A percentile compares a stretch with the other conserved stretches of the same genome.
phyloP scores from a whole-genome alignment of 2,113 vertebrate genomes.

The Otus sunia region DNA sequence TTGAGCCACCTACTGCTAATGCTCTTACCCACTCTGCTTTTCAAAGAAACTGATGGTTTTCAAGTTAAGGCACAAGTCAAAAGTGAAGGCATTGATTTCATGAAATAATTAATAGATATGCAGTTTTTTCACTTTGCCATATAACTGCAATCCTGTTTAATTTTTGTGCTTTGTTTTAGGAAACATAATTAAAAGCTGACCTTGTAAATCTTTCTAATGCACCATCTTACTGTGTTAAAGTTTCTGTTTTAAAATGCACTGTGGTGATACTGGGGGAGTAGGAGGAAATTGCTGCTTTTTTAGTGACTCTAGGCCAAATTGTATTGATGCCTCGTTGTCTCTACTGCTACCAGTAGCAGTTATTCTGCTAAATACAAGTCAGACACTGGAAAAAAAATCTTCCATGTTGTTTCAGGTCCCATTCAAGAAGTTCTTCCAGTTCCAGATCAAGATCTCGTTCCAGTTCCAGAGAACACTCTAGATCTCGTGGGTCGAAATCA shows the following conservation, averaged over 20 bases:
- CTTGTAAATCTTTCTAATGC: background rate
- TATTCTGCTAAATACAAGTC: background rate
- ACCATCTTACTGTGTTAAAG: background rate
- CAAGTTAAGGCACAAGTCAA: background rate
- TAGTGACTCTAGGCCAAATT: background rate
- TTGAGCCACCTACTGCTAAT: background rate
- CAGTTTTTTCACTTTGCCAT: background rate
- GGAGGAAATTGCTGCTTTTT: background rate
- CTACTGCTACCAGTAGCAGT: background rate
- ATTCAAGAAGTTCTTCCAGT: slow-evolving; percentile 94
- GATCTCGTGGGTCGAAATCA: slow-evolving; percentile 93
- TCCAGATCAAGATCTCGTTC: slow-evolving; percentile 96
- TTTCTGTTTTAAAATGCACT: background rate
- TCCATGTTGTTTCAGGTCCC: slow-evolving; percentile 93
- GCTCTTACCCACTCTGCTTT: background rate
- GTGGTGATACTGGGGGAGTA: background rate
- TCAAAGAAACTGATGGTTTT: background rate
- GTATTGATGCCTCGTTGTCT: background rate
- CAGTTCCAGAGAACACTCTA: slow-evolving; percentile 83
- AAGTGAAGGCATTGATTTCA: background rate
- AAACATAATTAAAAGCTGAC: background rate
- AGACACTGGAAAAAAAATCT: slow-evolving; percentile 67
- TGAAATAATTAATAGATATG: background rate
- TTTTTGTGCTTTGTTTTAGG: background rate
- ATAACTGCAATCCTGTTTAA: background rate